Conservation (phyloP, 2,113 vertebrate species). For the Pangasianodon gigas region DNA sequence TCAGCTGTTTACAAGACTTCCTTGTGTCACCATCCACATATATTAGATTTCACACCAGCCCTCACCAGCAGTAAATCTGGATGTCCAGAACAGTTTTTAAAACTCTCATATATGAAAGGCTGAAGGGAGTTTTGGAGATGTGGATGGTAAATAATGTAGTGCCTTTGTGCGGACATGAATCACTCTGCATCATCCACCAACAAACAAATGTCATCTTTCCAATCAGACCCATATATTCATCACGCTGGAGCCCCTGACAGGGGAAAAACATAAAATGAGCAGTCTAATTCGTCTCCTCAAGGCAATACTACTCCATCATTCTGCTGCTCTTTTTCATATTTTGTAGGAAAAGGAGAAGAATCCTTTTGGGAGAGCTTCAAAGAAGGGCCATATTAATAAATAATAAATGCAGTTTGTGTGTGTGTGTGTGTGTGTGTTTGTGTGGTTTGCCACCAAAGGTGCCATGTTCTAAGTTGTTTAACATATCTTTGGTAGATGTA, state of each 20-base stretch:
- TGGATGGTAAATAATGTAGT: slow-evolving; percentile 20
- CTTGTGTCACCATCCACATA: neutral
- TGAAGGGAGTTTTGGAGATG: slow-evolving; percentile 31
- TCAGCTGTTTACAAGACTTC: neutral
- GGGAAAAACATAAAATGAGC: slow-evolving; percentile 71
- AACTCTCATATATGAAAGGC: neutral
- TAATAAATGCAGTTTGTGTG: neutral
- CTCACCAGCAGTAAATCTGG: neutral
- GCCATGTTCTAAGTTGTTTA: neutral
- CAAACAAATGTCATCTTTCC: slow-evolving; percentile 70
- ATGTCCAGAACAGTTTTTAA: neutral
- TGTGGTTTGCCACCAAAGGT: neutral
- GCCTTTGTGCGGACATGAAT: slow-evolving; percentile 59
- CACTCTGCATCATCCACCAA: slow-evolving; percentile 63
- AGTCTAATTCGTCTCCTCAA: slow-evolving; percentile 69
- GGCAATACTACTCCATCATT: slow-evolving; percentile 69
- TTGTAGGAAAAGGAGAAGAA: slow-evolving; percentile 59
- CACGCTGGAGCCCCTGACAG: slow-evolving; percentile 62
- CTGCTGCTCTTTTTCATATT: slow-evolving; percentile 58
- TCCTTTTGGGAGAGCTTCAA: slow-evolving; percentile 42
- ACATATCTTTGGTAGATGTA: neutral
- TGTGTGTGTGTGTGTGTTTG: neutral
- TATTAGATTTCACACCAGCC: neutral
- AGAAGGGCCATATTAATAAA: neutral
- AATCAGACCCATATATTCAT: slow-evolving; percentile 64